These are phyloP conservation scores for Charadrius vociferus DNA, from an alignment of 2,113 vertebrate genomes.

Conservation along the genomic window DNA sequence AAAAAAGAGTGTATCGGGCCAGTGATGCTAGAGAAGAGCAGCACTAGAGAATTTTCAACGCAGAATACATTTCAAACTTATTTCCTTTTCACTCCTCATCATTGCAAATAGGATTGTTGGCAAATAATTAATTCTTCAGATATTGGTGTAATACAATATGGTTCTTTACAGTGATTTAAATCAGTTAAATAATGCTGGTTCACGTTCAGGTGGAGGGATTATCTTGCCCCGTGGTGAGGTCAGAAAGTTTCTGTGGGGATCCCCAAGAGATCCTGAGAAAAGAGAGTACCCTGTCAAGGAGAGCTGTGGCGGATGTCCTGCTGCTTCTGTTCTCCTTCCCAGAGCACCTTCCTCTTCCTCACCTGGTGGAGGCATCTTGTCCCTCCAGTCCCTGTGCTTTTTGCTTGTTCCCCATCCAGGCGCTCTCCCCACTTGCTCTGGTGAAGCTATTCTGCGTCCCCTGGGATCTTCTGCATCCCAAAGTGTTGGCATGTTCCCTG, in stretches of 20 bases:
- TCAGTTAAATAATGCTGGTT: not conserved
- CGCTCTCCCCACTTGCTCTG: not conserved
- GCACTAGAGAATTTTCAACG: not conserved
- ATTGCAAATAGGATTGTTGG: not conserved
- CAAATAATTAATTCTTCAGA: not conserved
- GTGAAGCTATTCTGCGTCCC: not conserved
- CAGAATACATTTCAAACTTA: not conserved
- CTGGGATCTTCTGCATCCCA: not conserved
- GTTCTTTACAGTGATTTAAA: not conserved
- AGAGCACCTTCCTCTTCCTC: not conserved
- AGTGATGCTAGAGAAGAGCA: not conserved
- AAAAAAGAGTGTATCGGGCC: not conserved
- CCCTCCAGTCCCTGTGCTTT: not conserved
- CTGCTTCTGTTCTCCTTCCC: not conserved
- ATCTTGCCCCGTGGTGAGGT: not conserved
- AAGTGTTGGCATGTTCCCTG: not conserved
- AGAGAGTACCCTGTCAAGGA: not conserved
- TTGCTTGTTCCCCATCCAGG: not conserved
- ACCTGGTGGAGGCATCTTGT: not conserved
- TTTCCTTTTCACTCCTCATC: not conserved
- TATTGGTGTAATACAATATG: not conserved
- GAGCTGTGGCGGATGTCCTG: not conserved
- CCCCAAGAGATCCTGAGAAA: not conserved
- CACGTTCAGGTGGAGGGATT: not conserved
- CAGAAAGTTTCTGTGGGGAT: not conserved